phyloP scores from a whole-genome alignment of 2,113 vertebrate species.

The Dipodomys merriami region DNA sequence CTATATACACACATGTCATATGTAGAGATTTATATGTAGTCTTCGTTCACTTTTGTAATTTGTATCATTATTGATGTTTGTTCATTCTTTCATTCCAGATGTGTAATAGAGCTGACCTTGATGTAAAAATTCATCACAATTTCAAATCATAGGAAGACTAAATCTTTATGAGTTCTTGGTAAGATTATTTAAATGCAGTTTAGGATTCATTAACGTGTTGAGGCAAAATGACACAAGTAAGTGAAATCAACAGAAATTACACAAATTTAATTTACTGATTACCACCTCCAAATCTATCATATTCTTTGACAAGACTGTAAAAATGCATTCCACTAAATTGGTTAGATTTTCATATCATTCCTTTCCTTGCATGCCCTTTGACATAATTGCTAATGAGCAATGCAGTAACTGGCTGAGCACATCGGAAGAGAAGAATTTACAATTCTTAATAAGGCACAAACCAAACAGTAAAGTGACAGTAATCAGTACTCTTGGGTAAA shows the following conservation, averaged over 20 bases:
- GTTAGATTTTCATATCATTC: conserved; percentile 30
- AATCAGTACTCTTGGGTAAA: conserved; percentile 28
- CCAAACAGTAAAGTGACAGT: background rate
- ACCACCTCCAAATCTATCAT: background rate
- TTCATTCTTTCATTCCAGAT: background rate
- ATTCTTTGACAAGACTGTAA: background rate
- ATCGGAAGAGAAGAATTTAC: background rate
- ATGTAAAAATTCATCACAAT: background rate
- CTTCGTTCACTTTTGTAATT: background rate
- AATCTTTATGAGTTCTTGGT: background rate
- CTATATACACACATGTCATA: background rate
- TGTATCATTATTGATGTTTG: background rate
- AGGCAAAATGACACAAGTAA: background rate
- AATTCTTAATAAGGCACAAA: conserved; percentile 14
- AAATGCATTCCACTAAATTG: background rate
- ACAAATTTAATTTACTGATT: background rate
- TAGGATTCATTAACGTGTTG: background rate
- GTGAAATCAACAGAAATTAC: background rate
- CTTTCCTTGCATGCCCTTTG: background rate
- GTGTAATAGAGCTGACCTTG: background rate
- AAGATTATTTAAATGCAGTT: background rate
- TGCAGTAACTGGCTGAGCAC: background rate
- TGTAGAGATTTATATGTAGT: background rate
- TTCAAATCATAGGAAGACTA: background rate
- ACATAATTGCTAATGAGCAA: background rate